These are phyloP conservation scores for Cephalotes varians DNA, from an alignment of 2,888 invertebrate species.

Conservation along the genomic window DNA sequence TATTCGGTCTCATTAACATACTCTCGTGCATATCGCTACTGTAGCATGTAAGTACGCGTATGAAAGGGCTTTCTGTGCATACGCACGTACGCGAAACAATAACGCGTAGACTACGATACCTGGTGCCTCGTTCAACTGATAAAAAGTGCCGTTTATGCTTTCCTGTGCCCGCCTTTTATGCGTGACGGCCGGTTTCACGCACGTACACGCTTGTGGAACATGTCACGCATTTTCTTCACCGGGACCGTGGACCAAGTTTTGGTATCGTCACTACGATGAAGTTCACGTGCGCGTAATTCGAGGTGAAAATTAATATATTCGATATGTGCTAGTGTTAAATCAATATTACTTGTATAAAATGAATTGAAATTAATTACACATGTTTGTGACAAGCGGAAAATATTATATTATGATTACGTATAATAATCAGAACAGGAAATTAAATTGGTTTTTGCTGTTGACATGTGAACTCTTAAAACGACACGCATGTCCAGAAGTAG, in stretches of 20 bases:
- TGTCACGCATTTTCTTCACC: constrained; percentile 45
- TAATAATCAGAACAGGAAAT: background rate
- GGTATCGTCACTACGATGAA: constrained; percentile 1
- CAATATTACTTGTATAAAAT: background rate
- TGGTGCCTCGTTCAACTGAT: constrained; percentile 64
- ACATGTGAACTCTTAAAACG: background rate
- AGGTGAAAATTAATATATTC: background rate
- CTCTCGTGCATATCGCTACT: constrained; percentile 6
- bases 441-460: background rate
- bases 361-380: background rate
- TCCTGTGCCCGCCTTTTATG: constrained; percentile 69
- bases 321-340: background rate
- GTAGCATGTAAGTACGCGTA: constrained; percentile 43
- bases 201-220: constrained; percentile 48
- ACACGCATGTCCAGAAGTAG: background rate
- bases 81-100: constrained; percentile 76
- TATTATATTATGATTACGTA: background rate
- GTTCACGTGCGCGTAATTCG: background rate
- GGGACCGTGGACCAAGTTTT: constrained; percentile 49
- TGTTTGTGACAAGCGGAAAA: background rate
- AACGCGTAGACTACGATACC: constrained; percentile 65
- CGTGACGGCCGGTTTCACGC: constrained; percentile 50
- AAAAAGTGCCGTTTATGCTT: constrained; percentile 75
- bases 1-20: constrained; percentile 17
- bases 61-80: constrained; percentile 69